These are phyloP conservation scores for Limenitis arthemis DNA, from an alignment of 2,888 invertebrate genomes.

Conservation along the genomic window DNA sequence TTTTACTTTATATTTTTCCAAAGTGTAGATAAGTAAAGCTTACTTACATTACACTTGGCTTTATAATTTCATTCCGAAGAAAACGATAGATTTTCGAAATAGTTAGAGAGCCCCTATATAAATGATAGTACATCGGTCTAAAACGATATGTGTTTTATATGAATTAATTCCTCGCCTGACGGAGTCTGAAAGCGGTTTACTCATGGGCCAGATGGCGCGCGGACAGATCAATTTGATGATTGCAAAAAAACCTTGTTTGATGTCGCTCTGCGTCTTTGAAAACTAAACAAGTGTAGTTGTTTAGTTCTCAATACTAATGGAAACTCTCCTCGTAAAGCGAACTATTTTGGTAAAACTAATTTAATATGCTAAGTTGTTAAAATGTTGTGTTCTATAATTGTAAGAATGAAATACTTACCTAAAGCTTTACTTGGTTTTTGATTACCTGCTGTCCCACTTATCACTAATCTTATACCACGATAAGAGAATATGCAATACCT, in stretches of 20 bases:
- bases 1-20: no score
- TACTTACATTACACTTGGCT: no score
- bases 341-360: not conserved
- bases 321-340: not conserved
- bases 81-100: no score
- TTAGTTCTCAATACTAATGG: constrained; percentile 24
- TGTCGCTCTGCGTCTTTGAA: constrained; percentile 45
- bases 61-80: no score
- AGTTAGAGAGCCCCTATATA: constrained; percentile 11
- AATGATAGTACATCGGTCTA: constrained; percentile 29
- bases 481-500: no score
- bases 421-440: no score
- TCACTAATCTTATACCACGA: no score
- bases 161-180: constrained; percentile 69
- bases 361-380: no score
- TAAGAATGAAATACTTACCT: no score
- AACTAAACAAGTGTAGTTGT: constrained; percentile 35
- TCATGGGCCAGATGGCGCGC: constrained; percentile 68
- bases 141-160: constrained; percentile 62
- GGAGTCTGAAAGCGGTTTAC: constrained; percentile 62
- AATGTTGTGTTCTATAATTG: no score
- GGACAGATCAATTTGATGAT: constrained; percentile 72
- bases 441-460: no score
- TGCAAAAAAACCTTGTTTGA: constrained; percentile 68
- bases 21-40: no score